These are phyloP conservation scores for Watsonalla cultraria DNA, from an alignment of 2,888 invertebrate species.

Conservation along the genomic window DNA sequence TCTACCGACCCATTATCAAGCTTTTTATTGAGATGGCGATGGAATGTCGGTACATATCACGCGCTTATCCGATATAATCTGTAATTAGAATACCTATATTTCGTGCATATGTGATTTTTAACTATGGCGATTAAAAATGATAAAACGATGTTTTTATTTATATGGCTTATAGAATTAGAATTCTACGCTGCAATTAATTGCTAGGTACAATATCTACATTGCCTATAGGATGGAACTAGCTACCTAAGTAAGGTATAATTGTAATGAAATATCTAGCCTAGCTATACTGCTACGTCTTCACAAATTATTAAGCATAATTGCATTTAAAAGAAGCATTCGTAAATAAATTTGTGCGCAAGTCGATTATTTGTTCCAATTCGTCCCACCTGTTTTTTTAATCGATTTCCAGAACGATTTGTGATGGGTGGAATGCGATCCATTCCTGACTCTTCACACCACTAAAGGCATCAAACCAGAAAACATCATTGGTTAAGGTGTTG, in stretches of 20 bases:
- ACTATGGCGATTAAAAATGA: no score
- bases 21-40: conserved; percentile 18
- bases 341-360: background rate
- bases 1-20: conserved; percentile 26
- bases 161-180: no score
- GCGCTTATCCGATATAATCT: background rate
- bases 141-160: no score
- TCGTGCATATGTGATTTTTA: background rate
- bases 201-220: no score
- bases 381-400: conserved; percentile 4
- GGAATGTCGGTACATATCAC: background rate
- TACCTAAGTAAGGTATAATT: no score
- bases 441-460: conserved; percentile 16
- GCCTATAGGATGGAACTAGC: no score
- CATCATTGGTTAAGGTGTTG: conserved; percentile 29
- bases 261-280: no score
- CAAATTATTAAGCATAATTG: background rate
- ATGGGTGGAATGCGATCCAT: conserved; percentile 21
- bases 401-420: conserved; percentile 21
- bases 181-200: no score
- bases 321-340: background rate
- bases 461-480: conserved; percentile 30
- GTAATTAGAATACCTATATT: background rate
- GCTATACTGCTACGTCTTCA: no score
- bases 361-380: conserved; percentile 4